Conservation (phyloP, 2,797 vertebrate genomes). For the Fringilla coelebs region DNA sequence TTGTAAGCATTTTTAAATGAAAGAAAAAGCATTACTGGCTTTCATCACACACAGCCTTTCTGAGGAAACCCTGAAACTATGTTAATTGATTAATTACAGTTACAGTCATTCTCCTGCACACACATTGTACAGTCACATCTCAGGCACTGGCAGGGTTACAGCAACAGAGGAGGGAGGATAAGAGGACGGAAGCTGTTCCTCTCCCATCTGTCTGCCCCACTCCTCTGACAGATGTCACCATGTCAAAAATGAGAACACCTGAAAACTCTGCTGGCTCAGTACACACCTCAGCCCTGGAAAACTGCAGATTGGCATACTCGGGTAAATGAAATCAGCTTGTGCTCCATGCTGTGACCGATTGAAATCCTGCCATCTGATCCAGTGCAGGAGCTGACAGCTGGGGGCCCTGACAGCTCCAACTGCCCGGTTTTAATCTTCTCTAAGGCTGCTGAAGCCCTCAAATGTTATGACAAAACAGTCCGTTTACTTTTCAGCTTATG, state of each 20-base stretch:
- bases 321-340: neutral
- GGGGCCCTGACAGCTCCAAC: neutral
- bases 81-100: neutral
- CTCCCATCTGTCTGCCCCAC: neutral
- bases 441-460: neutral
- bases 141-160: neutral
- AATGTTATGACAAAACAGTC: neutral
- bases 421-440: neutral
- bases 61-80: neutral
- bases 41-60: neutral
- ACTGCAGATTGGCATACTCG: neutral
- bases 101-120: neutral
- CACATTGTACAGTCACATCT: neutral
- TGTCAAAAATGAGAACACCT: neutral
- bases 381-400: neutral
- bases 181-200: neutral
- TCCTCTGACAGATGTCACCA: neutral
- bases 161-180: neutral
- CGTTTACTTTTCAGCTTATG: neutral
- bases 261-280: neutral
- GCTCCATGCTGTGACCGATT: fast-evolving
- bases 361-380: neutral
- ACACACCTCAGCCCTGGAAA: neutral
- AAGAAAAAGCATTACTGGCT: neutral
- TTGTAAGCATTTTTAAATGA: neutral